Evolutionary conservation across 2,797 vertebrate genomes (phyloP), one percentile per base, ranked within the genome.

Genomic region (Sebastes iracundus): DNA sequence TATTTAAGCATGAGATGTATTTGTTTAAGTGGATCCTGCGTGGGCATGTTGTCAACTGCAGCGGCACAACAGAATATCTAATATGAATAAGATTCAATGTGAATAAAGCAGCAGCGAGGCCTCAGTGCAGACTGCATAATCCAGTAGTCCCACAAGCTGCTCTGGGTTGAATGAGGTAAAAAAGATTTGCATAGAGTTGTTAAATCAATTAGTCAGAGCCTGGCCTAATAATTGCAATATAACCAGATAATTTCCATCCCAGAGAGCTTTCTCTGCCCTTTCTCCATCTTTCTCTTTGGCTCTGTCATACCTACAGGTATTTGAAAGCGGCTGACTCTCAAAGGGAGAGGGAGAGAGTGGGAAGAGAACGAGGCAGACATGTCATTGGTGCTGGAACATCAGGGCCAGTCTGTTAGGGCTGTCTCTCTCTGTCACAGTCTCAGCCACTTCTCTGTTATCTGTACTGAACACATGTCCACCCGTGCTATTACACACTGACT

Each of bases 361-460:
- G 72, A 79, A 79, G 79, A 77, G 64, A 80, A 56, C 18, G 42
- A 87, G 79, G 70, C 78, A 75, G 84, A 81, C 79, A 52, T 81
- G 83, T 79, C 74, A 62, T 33, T 65, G 86, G 78, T 22, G 82
- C 79, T 56, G 76, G 81, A 88, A 88, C 90, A 88, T 87, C 88
- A 85, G 86, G 86, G 88, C 86, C 87, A 75, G 89, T 91, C 84
- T 87, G 89, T 91, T 87, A 76, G 87, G 88, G 80, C 90, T 82
- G 88, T 87, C 86, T 88, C 80, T 77, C 86, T 85, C 90, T 87
- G 91, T 89, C 91, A 91, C 91, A 87, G 86, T 84, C 85, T 81
- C 90, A 83, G 76, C 83, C 88, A 77, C 88, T 89, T 85, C 87
- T 87, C 89, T 90, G 90, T 94, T 94, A 94, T 94, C 93, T 91